phyloP scores from a whole-genome alignment of 2,113 vertebrate genomes.

The Furnarius figulus region DNA sequence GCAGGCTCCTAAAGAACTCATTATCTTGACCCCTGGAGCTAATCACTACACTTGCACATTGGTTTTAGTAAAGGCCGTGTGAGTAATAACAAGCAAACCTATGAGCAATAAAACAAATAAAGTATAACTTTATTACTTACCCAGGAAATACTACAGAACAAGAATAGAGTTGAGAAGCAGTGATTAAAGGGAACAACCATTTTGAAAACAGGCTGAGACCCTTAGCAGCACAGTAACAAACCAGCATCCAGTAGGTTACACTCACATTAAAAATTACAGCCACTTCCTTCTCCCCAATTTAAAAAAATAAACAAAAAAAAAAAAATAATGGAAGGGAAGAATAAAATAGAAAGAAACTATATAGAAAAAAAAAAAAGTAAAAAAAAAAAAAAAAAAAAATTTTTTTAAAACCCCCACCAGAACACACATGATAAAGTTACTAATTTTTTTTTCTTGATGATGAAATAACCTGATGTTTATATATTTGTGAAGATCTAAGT shows the following conservation, averaged over 20 bases:
- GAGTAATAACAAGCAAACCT: not conserved
- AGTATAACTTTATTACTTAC: not conserved
- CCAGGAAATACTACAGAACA: not conserved
- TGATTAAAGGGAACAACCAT: not conserved
- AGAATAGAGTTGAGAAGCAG: not conserved
- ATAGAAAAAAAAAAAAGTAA: not conserved
- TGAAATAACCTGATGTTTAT: not conserved
- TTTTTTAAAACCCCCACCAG: no score
- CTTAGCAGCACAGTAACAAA: not conserved
- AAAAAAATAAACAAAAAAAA: conserved; percentile 17
- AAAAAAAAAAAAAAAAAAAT: rapidly evolving
- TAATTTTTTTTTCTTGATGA: not conserved
- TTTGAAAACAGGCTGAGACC: not conserved
- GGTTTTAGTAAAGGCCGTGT: not conserved
- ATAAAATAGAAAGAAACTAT: not conserved
- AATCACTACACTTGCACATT: not conserved
- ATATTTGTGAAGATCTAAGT: not conserved
- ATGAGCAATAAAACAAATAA: not conserved
- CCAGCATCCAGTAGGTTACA: not conserved
- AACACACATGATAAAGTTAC: not conserved
- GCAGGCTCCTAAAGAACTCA: not conserved
- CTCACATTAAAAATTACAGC: not conserved
- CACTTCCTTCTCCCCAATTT: not conserved
- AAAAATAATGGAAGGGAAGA: not conserved
- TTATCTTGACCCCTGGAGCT: not conserved